phyloP scores from a whole-genome alignment of 2,888 invertebrate species.

The Nomada fabriciana region DNA sequence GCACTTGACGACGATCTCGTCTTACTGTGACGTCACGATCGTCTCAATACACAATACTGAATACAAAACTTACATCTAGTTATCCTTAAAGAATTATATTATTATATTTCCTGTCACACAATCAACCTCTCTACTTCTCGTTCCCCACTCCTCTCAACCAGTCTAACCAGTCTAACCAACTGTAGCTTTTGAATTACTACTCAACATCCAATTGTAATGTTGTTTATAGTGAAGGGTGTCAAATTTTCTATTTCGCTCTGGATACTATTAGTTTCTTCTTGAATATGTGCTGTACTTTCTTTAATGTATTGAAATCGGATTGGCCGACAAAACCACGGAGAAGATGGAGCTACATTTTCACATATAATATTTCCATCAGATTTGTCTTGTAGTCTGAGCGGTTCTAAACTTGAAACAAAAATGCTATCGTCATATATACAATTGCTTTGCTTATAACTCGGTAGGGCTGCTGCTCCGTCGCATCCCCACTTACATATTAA shows the following conservation, averaged over 20 bases:
- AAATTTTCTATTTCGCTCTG: conserved; percentile 1
- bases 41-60: too few relatives aligned
- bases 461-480: conserved; percentile 13
- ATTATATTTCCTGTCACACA: too few relatives aligned
- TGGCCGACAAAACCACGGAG: conserved; percentile 16
- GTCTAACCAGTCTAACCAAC: too few relatives aligned
- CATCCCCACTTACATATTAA: conserved; percentile 20
- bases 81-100: too few relatives aligned
- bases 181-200: too few relatives aligned
- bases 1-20: too few relatives aligned
- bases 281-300: not conserved
- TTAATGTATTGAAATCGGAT: conserved; percentile 1
- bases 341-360: conserved; percentile 5
- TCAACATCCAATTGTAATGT: too few relatives aligned
- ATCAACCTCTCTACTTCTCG: too few relatives aligned
- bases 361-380: not conserved
- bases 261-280: not conserved
- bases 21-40: too few relatives aligned
- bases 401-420: conserved; percentile 14
- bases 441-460: conserved; percentile 8
- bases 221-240: too few relatives aligned
- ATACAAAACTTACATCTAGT: too few relatives aligned
- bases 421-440: not conserved
- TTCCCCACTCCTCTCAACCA: too few relatives aligned
- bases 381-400: not conserved